Percentiles rank a stretch among this genome's conserved stretches.
Conservation (phyloP, 1,140 invertebrate genomes). For the Drosophila lacertosa region DNA sequence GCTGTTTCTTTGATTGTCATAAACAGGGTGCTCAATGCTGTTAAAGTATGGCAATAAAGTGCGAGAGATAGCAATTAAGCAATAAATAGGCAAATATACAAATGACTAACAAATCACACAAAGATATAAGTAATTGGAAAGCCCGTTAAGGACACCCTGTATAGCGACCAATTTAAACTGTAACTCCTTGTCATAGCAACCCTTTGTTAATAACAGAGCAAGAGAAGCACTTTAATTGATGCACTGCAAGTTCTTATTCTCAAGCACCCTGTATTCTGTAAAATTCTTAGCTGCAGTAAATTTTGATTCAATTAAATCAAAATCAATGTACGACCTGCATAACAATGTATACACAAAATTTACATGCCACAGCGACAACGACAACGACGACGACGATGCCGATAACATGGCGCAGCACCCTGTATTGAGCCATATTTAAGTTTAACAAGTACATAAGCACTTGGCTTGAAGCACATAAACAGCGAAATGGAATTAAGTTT, state of each 20-base stretch:
- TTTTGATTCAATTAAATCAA: constrained; percentile 32
- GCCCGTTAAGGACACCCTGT: background rate
- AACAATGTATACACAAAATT: constrained; percentile 9
- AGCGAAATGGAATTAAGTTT: constrained; percentile 83
- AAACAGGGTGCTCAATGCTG: constrained; percentile 71
- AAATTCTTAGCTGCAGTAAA: constrained; percentile 26
- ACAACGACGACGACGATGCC: no score
- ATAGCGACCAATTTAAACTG: background rate
- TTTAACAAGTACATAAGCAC: constrained; percentile 77
- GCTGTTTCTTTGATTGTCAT: constrained; percentile 72
- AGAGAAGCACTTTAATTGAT: background rate
- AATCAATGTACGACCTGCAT: constrained; percentile 25
- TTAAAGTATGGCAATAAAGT: no score
- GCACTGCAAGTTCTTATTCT: no score
- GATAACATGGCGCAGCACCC: constrained; percentile 14
- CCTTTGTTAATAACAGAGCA: background rate
- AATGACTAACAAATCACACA: no score
- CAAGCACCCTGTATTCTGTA: constrained; percentile 27
- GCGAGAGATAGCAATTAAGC: no score
- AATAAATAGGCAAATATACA: no score
- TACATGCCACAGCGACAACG: background rate
- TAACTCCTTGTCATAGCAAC: background rate
- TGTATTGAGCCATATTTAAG: constrained; percentile 60
- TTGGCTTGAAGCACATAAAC: constrained; percentile 76
- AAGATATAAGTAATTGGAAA: no score